These are phyloP conservation scores for Arenaria interpres DNA, from an alignment of 2,113 vertebrate species.

Conservation along the genomic window DNA sequence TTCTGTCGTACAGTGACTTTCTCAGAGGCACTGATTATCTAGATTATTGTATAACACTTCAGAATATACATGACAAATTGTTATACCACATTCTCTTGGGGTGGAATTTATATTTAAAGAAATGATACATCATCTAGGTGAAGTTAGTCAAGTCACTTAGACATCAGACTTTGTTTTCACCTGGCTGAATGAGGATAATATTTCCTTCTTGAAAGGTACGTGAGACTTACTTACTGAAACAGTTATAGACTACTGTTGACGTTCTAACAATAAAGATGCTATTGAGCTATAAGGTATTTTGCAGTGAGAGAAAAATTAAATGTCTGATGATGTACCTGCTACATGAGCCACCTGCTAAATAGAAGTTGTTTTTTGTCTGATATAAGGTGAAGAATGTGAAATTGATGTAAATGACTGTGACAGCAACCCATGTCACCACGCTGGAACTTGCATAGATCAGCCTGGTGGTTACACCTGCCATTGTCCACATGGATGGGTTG, in stretches of 20 bases:
- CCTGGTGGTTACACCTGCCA: constrained; percentile 91
- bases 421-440: constrained; percentile 92
- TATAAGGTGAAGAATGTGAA: constrained; percentile 90
- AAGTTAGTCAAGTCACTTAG: background rate
- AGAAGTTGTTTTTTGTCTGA: background rate
- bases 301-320: background rate
- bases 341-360: background rate
- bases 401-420: constrained; percentile 91
- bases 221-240: background rate
- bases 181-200: background rate
- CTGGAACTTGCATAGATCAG: constrained; percentile 92
- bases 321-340: background rate
- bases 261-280: background rate
- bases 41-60: background rate
- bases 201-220: background rate
- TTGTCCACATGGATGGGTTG: constrained; percentile 94
- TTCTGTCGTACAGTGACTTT: background rate
- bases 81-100: background rate
- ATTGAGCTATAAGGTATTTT: background rate
- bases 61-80: background rate
- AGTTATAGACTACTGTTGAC: background rate
- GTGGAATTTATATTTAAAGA: background rate
- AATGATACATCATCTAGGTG: background rate
- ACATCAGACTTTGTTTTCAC: background rate
- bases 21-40: background rate